Base-by-base conservation (phyloP, 1,140 invertebrate species). In the Drosophila burlai region DNA sequence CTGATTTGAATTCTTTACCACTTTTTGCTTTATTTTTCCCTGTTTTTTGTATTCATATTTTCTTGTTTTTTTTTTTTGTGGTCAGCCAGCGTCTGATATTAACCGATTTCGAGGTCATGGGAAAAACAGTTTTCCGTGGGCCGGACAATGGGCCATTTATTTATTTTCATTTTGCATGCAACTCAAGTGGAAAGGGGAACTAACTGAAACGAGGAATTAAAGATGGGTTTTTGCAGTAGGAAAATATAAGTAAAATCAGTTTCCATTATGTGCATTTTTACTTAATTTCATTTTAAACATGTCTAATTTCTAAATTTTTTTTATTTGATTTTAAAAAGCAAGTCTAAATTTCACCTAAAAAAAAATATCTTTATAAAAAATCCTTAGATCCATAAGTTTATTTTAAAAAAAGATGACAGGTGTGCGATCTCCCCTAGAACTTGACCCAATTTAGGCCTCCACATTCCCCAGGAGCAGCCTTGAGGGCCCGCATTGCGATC, bases 81-180 rank as follows among this genome's bases (percentile, higher is more conserved):
- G 68, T 55, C 50, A 52, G 64, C 62, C 55, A 59, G 61, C 54
- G 66, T 79, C 82, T 76, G 67, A 81, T 81, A 81, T 79, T 89
- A 81, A 59, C 62, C 61, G 63, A 49, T 71, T 79, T 90, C 85
- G 85, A 89, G 85, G 85, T 89, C 85, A 89, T 89, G 85, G 85
- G 85, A 86, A 89, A 87, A 81, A 73, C 42, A 47, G 64, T 87
- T 74, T 73, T 54, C 59, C 62, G 46, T 57, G 75, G 63, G 43
- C 47, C 38, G 54, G 61, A 52, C 60, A 55, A 52, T 76, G 71
- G 11, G 40, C 34, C 21, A 64, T 79, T 86, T 86, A 86, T 86
- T 87, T 83, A 74, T 74, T 57, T 85, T 42, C 49, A 63, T 69
- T 69, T 83, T 40, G 63, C 81, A 78, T 84, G 81, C 73, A 47